Conservation (phyloP, 1,140 invertebrate genomes). For the Neocloeon triangulifer region DNA sequence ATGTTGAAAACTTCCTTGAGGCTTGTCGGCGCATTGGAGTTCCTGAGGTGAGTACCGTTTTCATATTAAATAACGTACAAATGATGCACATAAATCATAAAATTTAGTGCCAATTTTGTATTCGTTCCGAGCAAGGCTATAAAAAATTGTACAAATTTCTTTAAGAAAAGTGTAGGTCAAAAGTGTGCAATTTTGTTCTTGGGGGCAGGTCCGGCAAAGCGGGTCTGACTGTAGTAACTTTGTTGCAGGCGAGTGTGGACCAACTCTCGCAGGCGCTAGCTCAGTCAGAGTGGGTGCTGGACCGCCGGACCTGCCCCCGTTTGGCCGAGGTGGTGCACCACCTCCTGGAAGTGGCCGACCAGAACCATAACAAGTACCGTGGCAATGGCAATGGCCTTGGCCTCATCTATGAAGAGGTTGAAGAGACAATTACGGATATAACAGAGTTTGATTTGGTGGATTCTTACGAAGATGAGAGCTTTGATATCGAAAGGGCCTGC, state of each 20-base stretch:
- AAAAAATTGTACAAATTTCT: too few species aligned
- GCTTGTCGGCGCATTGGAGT: constrained; percentile 84
- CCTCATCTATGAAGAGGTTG: too few species aligned
- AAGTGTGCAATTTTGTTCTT: constrained; percentile 6
- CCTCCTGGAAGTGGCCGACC: too few species aligned
- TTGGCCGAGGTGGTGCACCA: too few species aligned
- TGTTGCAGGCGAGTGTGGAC: constrained; percentile 5
- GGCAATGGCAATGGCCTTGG: too few species aligned
- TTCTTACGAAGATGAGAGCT: too few species aligned
- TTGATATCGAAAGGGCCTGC: too few species aligned
- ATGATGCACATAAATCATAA: constrained; percentile 5
- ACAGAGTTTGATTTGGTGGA: too few species aligned
- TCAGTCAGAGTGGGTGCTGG: constrained; percentile 5
- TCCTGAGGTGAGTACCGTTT: constrained; percentile 58
- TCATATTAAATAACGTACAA: too few species aligned
- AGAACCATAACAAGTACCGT: too few species aligned
- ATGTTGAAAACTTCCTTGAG: constrained; percentile 88
- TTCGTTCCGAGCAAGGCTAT: not conserved
- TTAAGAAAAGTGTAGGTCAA: not conserved
- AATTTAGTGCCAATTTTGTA: constrained; percentile 3
- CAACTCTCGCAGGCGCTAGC: constrained; percentile 6
- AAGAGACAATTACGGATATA: too few species aligned
- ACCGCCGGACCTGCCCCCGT: too few species aligned
- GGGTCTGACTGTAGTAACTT: constrained; percentile 7
- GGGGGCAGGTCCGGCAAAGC: constrained; percentile 9